Percentiles rank a stretch among this genome's conserved stretches.
These are phyloP conservation scores for Mayetiola destructor DNA, from an alignment of 2,888 invertebrate species.

Conservation along the genomic window DNA sequence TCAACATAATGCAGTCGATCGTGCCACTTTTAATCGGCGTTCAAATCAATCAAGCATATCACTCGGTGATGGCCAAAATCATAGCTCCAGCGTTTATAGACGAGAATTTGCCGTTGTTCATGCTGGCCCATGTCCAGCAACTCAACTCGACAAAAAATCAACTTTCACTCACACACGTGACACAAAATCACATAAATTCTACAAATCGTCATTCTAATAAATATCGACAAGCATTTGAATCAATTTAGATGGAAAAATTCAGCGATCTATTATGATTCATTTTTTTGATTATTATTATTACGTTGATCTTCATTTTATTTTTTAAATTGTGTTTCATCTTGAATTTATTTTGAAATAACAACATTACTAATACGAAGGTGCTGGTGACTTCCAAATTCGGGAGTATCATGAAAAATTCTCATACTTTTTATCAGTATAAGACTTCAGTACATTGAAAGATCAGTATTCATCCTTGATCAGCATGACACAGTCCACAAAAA, in stretches of 20 bases:
- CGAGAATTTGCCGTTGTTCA: conserved; percentile 59
- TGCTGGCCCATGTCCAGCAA: conserved; percentile 63
- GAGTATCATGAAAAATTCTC: too few relatives aligned
- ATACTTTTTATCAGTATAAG: too few relatives aligned
- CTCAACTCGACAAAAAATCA: conserved; percentile 55
- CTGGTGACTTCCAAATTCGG: too few relatives aligned
- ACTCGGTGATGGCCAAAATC: conserved; percentile 48
- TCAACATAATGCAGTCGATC: conserved; percentile 22
- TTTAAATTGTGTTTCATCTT: too few relatives aligned
- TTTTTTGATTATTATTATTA: too few relatives aligned
- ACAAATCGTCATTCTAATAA: conserved; percentile 40
- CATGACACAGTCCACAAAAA: too few relatives aligned
- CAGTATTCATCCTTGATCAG: too few relatives aligned
- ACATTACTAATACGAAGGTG: too few relatives aligned
- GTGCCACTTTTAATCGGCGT: conserved; percentile 32
- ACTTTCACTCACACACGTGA: conserved; percentile 74
- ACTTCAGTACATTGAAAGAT: too few relatives aligned
- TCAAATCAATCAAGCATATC: conserved; percentile 62
- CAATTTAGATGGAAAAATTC: background rate
- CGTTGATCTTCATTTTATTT: too few relatives aligned
- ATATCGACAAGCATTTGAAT: background rate
- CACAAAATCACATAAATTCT: conserved; percentile 73
- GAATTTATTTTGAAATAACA: too few relatives aligned
- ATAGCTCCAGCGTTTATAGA: conserved; percentile 51
- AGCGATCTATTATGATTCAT: too few relatives aligned